phyloP scores from a whole-genome alignment of 2,797 vertebrate genomes.

The Macroramphosus scolopax region DNA sequence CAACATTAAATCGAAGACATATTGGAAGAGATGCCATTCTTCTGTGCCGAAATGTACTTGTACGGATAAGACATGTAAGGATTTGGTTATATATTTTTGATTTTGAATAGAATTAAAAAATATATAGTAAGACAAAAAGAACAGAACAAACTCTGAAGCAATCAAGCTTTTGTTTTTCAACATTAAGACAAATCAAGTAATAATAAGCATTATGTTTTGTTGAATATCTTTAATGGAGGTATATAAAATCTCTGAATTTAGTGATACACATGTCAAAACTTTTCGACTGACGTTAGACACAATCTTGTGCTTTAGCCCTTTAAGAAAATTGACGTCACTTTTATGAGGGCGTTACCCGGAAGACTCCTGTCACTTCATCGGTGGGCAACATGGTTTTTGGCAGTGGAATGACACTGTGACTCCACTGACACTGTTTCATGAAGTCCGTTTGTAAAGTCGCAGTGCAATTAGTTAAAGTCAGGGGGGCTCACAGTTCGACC shows the following conservation, averaged over 20 bases:
- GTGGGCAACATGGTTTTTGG: constrained; percentile 17
- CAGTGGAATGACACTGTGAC: background rate
- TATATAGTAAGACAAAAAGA: background rate
- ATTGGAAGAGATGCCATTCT: no score
- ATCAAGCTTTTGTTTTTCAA: no score
- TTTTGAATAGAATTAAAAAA: no score
- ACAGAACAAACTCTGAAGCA: background rate
- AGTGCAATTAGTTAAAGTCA: background rate
- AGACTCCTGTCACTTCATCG: constrained; percentile 26
- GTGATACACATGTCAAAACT: no score
- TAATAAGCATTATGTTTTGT: background rate
- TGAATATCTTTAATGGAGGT: background rate
- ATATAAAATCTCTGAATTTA: background rate
- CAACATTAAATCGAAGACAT: no score
- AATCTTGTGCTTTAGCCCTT: no score
- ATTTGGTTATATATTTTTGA: no score
- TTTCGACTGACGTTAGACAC: no score
- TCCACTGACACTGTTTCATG: constrained; percentile 40
- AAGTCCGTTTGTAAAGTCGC: constrained; percentile 4
- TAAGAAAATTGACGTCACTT: constrained; percentile 38
- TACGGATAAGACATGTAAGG: no score
- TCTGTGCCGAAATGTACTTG: no score
- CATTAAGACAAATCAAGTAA: background rate
- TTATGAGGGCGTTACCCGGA: constrained; percentile 67
- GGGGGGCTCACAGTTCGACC: constrained; percentile 7